Base-by-base conservation (phyloP, 2,113 vertebrate species). In the Calidris pugnax region DNA sequence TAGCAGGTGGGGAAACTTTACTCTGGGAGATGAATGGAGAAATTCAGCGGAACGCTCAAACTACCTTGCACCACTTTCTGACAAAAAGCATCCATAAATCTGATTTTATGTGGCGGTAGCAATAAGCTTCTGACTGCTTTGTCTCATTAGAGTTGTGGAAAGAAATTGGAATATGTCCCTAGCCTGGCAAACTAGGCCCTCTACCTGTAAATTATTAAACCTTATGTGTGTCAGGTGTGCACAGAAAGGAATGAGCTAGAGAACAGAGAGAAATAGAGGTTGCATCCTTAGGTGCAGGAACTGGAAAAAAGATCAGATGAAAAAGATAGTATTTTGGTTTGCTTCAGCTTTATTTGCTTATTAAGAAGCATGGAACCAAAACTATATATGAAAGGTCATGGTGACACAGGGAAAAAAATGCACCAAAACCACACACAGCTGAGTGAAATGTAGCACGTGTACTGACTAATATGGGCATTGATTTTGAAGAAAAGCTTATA, bases 131-230 rank as follows among this genome's bases (percentile, higher is more conserved):
- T 94, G 90, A 90, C 90, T 94, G 86, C 73, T 92, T 92, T 87
- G 80, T 90, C 86, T 97, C 92, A 95, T 95, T 95, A 96, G 92
- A 81, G 64, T 76, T 92, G 90, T 79, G 83, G 69, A 91, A 92
- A 95, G 86, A 95, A 95, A 94, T 68, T 93, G 89, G 89, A 96
- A 80, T 92, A 90, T 82, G 83, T 91, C 87, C 74, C 83, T 82
- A 87, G 79, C 56, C 85, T 82, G 73, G 89, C 41, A 96, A 95
- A 94, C 91, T 89, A 78, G 62, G 77, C 33, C 39, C 32, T 94
- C 86, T 69, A 81, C 63, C 76, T 91, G 86, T 95, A 92, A 95
- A 95, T 93, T 96, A 97, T 97, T 96, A 95, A 96, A 81, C 53
- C 62, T 90, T 89, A 69, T 92, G 51, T 21, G 30, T 81, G 90